A percentile compares a stretch with the other conserved stretches of the same genome.
Evolutionary conservation across 2,113 vertebrate species (phyloP).

Genomic region (Clarias magur): DNA sequence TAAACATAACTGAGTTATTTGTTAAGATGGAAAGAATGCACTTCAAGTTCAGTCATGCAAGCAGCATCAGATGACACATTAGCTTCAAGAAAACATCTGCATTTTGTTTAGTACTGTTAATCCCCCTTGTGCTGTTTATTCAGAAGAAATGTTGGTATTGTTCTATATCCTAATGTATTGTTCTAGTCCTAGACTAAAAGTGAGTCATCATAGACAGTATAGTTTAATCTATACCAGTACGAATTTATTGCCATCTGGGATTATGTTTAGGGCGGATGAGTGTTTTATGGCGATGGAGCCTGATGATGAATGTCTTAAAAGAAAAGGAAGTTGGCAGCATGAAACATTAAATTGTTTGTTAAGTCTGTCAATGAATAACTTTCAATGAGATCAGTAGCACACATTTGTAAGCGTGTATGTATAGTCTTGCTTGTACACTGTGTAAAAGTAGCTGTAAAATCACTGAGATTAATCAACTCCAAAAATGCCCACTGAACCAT

Average conservation of each 20-base stretch:
- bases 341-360: slow-evolving; percentile 21
- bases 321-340: neutral
- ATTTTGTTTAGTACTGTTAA: slow-evolving; percentile 32
- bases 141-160: neutral
- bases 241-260: neutral
- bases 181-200: neutral
- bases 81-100: slow-evolving; percentile 42
- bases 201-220: neutral
- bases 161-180: neutral
- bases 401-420: slow-evolving; percentile 9
- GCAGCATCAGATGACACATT: neutral
- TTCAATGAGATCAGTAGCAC: slow-evolving; percentile 31
- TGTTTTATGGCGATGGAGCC: neutral
- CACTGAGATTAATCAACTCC: slow-evolving; percentile 22
- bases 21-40: slow-evolving; percentile 40
- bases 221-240: neutral
- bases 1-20: neutral
- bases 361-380: slow-evolving; percentile 43
- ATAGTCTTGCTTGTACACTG: neutral
- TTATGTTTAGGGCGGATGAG: neutral
- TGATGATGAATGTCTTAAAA: neutral
- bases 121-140: slow-evolving; percentile 20
- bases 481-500: slow-evolving; percentile 43
- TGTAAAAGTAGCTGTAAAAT: slow-evolving; percentile 54
- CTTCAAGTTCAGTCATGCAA: slow-evolving; percentile 47